Evolutionary conservation across 2,797 vertebrate species (phyloP).

Genomic region (Channa striata): DNA sequence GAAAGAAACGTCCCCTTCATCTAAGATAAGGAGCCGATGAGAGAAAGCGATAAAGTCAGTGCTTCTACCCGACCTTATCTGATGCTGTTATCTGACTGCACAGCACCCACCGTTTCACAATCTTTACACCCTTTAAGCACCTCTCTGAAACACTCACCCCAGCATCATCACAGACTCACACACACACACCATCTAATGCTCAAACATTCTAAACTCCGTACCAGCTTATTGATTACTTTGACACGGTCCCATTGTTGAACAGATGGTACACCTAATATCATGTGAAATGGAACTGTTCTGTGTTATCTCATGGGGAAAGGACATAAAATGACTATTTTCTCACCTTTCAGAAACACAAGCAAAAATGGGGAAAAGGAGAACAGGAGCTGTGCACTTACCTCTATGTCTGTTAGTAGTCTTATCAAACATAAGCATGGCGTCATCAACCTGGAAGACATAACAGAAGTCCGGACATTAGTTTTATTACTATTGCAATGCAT

Average conservation of each 20-base stretch:
- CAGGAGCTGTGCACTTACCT: constrained; percentile 87
- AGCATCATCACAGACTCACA: constrained; percentile 51
- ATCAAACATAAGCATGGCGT: constrained; percentile 99
- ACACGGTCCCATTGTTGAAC: constrained; percentile 80
- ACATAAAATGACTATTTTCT: constrained; percentile 79
- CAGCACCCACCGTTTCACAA: constrained; percentile 78
- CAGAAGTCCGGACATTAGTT: constrained; percentile 60
- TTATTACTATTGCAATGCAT: constrained; percentile 66
- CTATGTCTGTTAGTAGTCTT: constrained; percentile 99
- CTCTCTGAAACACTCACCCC: constrained; percentile 80
- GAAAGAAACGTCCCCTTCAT: constrained; percentile 78
- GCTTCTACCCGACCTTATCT: constrained; percentile 82
- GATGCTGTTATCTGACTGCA: constrained; percentile 82
- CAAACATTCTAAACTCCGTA: constrained; percentile 76
- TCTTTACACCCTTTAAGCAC: constrained; percentile 82
- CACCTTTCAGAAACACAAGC: constrained; percentile 66
- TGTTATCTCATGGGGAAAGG: constrained; percentile 80
- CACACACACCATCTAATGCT: constrained; percentile 43
- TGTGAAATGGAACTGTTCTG: constrained; percentile 79
- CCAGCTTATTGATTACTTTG: constrained; percentile 83
- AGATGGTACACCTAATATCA: constrained; percentile 81
- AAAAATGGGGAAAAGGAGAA: constrained; percentile 24
- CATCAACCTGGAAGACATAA: constrained; percentile 94
- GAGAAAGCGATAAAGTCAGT: constrained; percentile 79
- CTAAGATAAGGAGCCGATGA: constrained; percentile 83